Conservation (phyloP, 2,888 invertebrate genomes). For the Pachymerium ferrugineum region DNA sequence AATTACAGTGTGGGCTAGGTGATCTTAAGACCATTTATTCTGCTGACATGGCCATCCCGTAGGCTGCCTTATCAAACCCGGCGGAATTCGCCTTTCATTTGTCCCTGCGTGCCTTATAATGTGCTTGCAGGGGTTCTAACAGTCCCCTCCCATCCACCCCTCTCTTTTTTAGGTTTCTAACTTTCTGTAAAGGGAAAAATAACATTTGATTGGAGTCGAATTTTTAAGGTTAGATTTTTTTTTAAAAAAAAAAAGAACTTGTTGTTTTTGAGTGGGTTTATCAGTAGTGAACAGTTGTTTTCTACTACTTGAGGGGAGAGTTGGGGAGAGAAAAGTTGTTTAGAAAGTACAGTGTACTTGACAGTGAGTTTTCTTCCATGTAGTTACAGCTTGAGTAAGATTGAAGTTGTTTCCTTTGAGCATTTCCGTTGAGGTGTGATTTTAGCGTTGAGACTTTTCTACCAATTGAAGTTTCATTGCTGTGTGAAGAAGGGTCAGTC, state of each 20-base stretch:
- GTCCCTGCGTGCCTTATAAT: slow-evolving; percentile 31
- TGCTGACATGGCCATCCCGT: slow-evolving; percentile 34
- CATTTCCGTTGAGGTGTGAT: slow-evolving; percentile 9
- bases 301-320: neutral
- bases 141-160: neutral
- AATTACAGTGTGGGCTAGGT: slow-evolving; percentile 32
- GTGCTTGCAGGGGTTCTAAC: neutral
- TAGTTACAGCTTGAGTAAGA: slow-evolving; percentile 15
- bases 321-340: neutral
- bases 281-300: neutral
- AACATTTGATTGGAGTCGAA: neutral
- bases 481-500: slow-evolving; percentile 12
- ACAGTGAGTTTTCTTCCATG: slow-evolving; percentile 10
- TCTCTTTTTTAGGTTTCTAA: neutral
- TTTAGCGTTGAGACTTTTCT: slow-evolving; percentile 19
- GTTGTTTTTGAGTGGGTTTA: neutral
- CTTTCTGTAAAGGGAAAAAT: neutral
- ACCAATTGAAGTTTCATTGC: slow-evolving; percentile 15
- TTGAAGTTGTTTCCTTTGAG: slow-evolving; percentile 8
- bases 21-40: slow-evolving; percentile 33
- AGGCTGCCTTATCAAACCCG: slow-evolving; percentile 32
- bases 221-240: neutral
- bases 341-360: slow-evolving; percentile 5
- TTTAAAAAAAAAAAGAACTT: no score
- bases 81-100: slow-evolving; percentile 34